These are phyloP conservation scores for Trididemnum clinides DNA, from an alignment of 23 tunicate genomes.

Conservation along the genomic window DNA sequence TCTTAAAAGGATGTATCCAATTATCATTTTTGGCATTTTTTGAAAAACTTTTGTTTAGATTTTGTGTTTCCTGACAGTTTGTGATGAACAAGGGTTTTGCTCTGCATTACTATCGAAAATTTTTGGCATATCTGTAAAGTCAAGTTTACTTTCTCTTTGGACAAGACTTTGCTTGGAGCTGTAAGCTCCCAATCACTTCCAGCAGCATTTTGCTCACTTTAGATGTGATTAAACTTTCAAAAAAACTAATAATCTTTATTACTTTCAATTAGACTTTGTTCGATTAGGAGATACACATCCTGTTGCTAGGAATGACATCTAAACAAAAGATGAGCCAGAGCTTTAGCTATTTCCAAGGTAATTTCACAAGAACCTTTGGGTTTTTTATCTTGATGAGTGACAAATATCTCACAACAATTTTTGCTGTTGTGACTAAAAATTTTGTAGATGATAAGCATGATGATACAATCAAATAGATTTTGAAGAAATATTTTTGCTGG, in stretches of 20 bases:
- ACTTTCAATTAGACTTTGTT: background rate
- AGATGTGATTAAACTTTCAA: too few species aligned
- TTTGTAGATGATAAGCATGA: background rate
- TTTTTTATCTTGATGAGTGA: background rate
- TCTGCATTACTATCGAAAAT: background rate
- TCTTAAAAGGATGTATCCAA: background rate
- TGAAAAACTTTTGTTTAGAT: background rate
- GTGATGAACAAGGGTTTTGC: background rate
- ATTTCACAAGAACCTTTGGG: background rate
- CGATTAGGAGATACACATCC: background rate
- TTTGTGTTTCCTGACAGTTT: background rate
- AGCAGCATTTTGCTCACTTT: background rate
- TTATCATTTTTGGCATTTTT: background rate
- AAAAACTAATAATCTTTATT: background rate
- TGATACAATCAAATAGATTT: background rate
- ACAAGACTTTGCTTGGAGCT: background rate
- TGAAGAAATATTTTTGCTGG: background rate
- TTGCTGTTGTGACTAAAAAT: background rate
- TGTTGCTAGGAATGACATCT: background rate
- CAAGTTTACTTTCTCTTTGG: background rate
- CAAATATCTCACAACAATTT: background rate
- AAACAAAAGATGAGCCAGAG: background rate
- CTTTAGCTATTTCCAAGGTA: background rate
- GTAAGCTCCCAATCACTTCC: background rate
- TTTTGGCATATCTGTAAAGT: background rate